Percentiles rank a stretch among this genome's conserved stretches.
phyloP scores from a whole-genome alignment of 2,797 vertebrate genomes.

The Tiaroga cobitis region DNA sequence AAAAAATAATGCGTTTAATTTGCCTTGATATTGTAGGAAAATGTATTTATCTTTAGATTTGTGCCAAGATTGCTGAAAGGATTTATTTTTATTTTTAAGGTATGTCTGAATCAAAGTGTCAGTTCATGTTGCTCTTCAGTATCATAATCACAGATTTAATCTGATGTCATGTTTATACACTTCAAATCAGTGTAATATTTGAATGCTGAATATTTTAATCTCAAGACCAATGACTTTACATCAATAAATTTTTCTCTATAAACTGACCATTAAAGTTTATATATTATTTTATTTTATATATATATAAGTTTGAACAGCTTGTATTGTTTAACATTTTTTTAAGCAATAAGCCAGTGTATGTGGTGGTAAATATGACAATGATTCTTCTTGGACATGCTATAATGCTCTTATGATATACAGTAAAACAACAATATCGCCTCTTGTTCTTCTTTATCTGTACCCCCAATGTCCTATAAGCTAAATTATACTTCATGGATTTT shows the following conservation, averaged over 20 bases:
- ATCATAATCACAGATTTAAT: slow-evolving; percentile 1
- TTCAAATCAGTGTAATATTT: slow-evolving; percentile 4
- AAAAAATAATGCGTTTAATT: neutral
- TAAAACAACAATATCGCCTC: neutral
- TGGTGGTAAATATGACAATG: neutral
- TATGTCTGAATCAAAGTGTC: neutral
- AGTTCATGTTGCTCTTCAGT: neutral
- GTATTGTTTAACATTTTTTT: neutral
- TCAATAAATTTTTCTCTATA: neutral
- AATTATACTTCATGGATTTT: neutral
- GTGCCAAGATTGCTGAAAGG: slow-evolving; percentile 11
- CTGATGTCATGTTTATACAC: slow-evolving; percentile 8
- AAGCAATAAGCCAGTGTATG: neutral
- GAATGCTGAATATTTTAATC: neutral
- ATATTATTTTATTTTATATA: neutral
- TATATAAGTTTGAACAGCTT: neutral
- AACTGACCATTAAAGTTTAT: neutral
- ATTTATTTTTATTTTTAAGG: neutral
- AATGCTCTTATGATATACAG: neutral
- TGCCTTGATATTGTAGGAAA: neutral
- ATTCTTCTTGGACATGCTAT: neutral
- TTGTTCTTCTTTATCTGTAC: slow-evolving; percentile 3
- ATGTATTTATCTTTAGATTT: slow-evolving; percentile 1
- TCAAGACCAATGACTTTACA: neutral
- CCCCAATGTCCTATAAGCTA: neutral